Evolutionary conservation across 2,888 invertebrate genomes (phyloP), one percentile per base, ranked within the genome.

Genomic region (Rhabditoides inermis): DNA sequence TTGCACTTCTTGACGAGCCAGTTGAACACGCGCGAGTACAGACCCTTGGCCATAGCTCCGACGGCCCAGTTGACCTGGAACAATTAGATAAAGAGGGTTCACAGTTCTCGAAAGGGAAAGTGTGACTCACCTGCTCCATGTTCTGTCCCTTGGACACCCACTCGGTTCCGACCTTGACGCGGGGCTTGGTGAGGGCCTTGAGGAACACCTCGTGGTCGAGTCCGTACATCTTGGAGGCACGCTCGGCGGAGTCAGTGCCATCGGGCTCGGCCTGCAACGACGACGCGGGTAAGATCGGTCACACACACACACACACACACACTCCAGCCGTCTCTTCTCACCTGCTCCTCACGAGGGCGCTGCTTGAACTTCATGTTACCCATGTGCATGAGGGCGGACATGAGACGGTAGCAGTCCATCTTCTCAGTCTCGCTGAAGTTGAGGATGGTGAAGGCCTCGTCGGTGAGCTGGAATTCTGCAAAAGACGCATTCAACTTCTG

Each of bases 331-430:
- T n/a, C n/a, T n/a, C n/a, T n/a, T 82, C 92, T 92, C 82, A 91
- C 91, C 83, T 98, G 95, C 82, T 95, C 95, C 83, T 95, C 95
- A 77, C 95, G 88, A 84, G 95, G 94, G 83, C 94, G 88, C 84
- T 98, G 95, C 82, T 95, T 98, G 88, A 98, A 95, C 82, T 94
- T 92, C 90, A 98, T 90, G 79, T 88, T 86, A 83, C 95, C 95
- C 88, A 98, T 90, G 82, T 95, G 94, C 90, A 98, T 91, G 78
- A 95, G 92, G 77, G 90, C 84, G 77, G 91, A 90, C 72, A 91
- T 91, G 82, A 94, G 88, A 81, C 86, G 90, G 86, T 92, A 98
- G 76, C 94, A 87, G 81, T 92, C 84, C 79, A 88, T 84, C 84
- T 94, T 95, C 82, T 98, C 95, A 77, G 88, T 85, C 81, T 86